Evolutionary conservation across 2,888 invertebrate species (phyloP), one percentile per base, ranked within the genome.

Genomic region (Microlaimidae sp.): DNA sequence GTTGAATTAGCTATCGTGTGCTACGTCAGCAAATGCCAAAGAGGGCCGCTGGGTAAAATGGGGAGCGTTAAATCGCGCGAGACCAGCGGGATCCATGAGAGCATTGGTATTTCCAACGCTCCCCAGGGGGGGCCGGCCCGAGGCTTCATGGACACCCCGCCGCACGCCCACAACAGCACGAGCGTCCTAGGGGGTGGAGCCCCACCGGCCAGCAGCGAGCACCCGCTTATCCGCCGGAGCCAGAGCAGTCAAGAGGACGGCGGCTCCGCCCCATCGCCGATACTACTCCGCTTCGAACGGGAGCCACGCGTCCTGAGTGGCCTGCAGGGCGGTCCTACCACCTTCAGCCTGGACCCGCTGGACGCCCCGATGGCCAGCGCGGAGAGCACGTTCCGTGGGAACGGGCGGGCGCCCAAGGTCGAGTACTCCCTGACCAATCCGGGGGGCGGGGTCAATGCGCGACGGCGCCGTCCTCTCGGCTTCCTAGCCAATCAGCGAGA

Each of bases 1-100:
- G 63, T 68, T 42, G 68, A 68, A 54, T 56, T 67, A 50, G 68
- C 68, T n/a, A 59, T 68, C 55, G 68, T 68, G 42, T 68, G 68
- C 53, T 69, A 65, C 58, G 64, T 68, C 45, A 62, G 61, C n/a
- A 58, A 66, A 47, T 66, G 63, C 56, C 62, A 65, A 57, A 7
- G 32, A 17, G n/a, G n/a, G n/a, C n/a, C n/a, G n/a, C n/a, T n/a
- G n/a, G n/a, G n/a, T n/a, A n/a, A n/a, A n/a, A n/a, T n/a, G n/a
- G n/a, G n/a, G n/a, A n/a, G n/a, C n/a, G n/a, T n/a, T n/a, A n/a
- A n/a, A n/a, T n/a, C n/a, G n/a, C 32, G 7, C 10, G 10, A 32
- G 17, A 32, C 32, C 32, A 32, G 32, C 17, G n/a, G n/a, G n/a
- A n/a, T n/a, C n/a, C n/a, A n/a, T n/a, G n/a, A n/a, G n/a, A n/a